A percentile compares a stretch with the other conserved stretches of the same genome.
phyloP scores from a whole-genome alignment of 1,140 invertebrate species.

The Ostrea denselamellosa region DNA sequence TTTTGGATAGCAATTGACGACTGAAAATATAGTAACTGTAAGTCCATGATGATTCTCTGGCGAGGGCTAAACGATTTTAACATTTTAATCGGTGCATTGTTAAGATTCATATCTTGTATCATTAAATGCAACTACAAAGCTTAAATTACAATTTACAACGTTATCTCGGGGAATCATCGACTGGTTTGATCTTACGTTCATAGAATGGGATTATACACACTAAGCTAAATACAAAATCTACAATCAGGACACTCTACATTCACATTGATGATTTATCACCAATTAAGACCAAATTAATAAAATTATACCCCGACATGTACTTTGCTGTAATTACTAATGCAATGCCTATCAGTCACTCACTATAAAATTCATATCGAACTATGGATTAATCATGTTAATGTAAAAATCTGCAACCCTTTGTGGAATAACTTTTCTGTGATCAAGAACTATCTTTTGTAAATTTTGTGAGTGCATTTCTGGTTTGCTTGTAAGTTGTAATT shows the following conservation, averaged over 20 bases:
- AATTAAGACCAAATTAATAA: not conserved
- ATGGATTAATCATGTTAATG: too few species aligned
- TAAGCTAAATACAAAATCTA: not conserved
- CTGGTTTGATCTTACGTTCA: not conserved
- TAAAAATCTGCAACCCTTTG: not conserved
- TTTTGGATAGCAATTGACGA: not conserved
- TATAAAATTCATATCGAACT: too few species aligned
- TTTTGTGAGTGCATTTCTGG: not conserved
- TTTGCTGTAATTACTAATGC: not conserved
- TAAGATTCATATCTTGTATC: not conserved
- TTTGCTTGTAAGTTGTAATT: not conserved
- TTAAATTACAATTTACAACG: not conserved
- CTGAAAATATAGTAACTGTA: not conserved
- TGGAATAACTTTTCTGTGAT: conserved; percentile 1
- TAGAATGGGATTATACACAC: not conserved
- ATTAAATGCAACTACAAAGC: conserved; percentile 30
- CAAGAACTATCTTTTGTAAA: not conserved
- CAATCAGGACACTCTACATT: not conserved
- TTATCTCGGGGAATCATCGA: not conserved
- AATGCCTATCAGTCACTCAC: not conserved
- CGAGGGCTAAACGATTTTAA: not conserved
- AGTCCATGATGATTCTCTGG: not conserved
- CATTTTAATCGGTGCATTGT: conserved; percentile 30
- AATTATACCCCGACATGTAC: not conserved
- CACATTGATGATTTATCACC: not conserved